Percentiles rank a stretch among this genome's conserved stretches.
Evolutionary conservation across 2,113 vertebrate genomes (phyloP).

Genomic region (Anarrhichthys ocellatus): DNA sequence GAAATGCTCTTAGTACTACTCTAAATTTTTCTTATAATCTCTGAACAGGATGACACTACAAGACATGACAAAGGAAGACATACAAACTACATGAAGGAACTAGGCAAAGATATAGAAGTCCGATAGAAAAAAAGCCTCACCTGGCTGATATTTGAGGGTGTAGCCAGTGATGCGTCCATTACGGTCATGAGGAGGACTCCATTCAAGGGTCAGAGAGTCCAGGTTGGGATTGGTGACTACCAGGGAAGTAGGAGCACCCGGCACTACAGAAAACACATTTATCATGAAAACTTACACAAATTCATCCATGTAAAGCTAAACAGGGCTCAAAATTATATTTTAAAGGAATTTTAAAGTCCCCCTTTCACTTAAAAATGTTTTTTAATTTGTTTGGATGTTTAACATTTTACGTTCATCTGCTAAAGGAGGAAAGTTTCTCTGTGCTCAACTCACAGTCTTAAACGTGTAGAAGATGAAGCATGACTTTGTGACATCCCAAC

Average conservation of each 20-base stretch:
- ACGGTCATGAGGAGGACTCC: slow-evolving; percentile 89
- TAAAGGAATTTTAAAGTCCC: not conserved
- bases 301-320: not conserved
- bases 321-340: not conserved
- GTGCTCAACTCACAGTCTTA: not conserved
- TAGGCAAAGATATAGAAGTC: not conserved
- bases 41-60: slow-evolving; percentile 38
- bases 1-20: slow-evolving; percentile 34
- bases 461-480: not conserved
- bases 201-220: slow-evolving; percentile 93
- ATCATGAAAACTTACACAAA: not conserved
- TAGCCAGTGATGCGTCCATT: slow-evolving; percentile 94
- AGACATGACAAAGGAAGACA: slow-evolving; percentile 57
- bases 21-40: slow-evolving; percentile 10
- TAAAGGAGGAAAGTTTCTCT: not conserved
- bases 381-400: not conserved
- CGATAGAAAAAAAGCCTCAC: slow-evolving; percentile 82
- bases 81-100: slow-evolving; percentile 55
- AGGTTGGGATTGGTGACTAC: slow-evolving; percentile 86
- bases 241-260: slow-evolving; percentile 88
- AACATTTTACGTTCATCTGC: not conserved
- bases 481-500: not conserved
- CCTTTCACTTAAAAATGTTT: not conserved
- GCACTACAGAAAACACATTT: slow-evolving; percentile 83
- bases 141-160: slow-evolving; percentile 93